A percentile compares a stretch with the other conserved stretches of the same genome.
These are phyloP conservation scores for Amyelois transitella DNA, from an alignment of 1,140 invertebrate genomes.

Conservation along the genomic window DNA sequence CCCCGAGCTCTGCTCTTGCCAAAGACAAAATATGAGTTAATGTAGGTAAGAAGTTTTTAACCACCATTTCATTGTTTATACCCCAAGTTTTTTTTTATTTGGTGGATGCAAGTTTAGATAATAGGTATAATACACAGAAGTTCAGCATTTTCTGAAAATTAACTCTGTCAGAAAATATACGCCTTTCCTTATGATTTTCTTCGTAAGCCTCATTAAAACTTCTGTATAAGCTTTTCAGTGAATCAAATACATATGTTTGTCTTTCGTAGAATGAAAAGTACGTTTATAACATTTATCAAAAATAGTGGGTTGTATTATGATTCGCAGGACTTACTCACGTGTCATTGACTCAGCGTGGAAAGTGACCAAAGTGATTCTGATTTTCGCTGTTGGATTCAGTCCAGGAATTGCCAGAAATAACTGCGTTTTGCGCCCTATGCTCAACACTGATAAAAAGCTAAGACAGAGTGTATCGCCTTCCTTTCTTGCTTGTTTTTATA, in stretches of 20 bases:
- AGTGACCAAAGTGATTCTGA: constrained; percentile 54
- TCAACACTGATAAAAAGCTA: not conserved
- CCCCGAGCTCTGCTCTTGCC: too few relatives aligned
- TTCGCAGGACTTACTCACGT: constrained; percentile 32
- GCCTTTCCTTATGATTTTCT: too few relatives aligned
- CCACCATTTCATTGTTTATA: too few relatives aligned
- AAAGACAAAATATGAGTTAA: too few relatives aligned
- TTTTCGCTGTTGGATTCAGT: constrained; percentile 57
- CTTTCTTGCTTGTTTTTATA: too few relatives aligned
- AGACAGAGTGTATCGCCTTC: not conserved
- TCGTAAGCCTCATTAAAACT: too few relatives aligned
- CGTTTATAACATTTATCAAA: not conserved
- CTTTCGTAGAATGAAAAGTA: not conserved
- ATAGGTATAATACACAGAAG: too few relatives aligned
- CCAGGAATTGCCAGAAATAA: constrained; percentile 68
- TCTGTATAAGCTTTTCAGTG: not conserved
- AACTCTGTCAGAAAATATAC: too few relatives aligned
- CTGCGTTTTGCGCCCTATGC: constrained; percentile 9
- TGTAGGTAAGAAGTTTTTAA: too few relatives aligned
- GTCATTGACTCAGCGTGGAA: constrained; percentile 59
- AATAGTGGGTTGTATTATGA: not conserved
- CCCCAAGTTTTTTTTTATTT: too few relatives aligned
- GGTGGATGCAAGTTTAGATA: too few relatives aligned
- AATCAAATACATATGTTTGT: not conserved
- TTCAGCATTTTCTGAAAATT: too few relatives aligned